Percentiles rank a stretch among this genome's conserved stretches.
Evolutionary conservation across 2,113 vertebrate genomes (phyloP).

Genomic region (Platysteira castanea): DNA sequence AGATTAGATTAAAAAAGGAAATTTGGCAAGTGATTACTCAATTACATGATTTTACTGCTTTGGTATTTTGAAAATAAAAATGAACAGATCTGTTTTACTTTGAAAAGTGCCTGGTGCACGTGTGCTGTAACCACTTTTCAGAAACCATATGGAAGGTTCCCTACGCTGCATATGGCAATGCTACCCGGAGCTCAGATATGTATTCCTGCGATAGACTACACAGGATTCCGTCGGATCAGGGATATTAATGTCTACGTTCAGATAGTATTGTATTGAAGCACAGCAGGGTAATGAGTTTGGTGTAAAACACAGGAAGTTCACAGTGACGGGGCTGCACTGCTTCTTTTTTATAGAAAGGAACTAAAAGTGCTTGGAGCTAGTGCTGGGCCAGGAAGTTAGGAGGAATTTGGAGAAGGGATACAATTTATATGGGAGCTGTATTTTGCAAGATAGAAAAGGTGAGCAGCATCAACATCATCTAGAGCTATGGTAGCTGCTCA

Average conservation of each 20-base stretch:
- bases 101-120: constrained; percentile 67
- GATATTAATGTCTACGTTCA: not conserved
- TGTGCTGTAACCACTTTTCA: constrained; percentile 60
- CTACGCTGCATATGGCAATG: not conserved
- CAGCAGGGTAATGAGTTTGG: not conserved
- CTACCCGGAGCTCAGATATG: not conserved
- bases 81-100: constrained; percentile 69
- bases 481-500: not conserved
- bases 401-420: not conserved
- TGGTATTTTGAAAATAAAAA: constrained; percentile 72
- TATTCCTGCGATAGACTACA: not conserved
- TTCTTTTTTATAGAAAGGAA: not conserved
- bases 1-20: constrained; percentile 79
- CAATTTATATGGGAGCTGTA: not conserved
- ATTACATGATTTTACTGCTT: constrained; percentile 78
- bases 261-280: not conserved
- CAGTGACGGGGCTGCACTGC: not conserved
- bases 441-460: not conserved
- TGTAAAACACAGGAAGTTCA: not conserved
- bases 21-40: constrained; percentile 82
- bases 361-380: not conserved
- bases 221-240: not conserved
- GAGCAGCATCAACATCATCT: not conserved
- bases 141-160: constrained; percentile 45
- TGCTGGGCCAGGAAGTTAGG: not conserved